Percentiles rank a stretch among this genome's conserved stretches.
Evolutionary conservation across 2,888 invertebrate species (phyloP).

Genomic region (Plebejus anna): DNA sequence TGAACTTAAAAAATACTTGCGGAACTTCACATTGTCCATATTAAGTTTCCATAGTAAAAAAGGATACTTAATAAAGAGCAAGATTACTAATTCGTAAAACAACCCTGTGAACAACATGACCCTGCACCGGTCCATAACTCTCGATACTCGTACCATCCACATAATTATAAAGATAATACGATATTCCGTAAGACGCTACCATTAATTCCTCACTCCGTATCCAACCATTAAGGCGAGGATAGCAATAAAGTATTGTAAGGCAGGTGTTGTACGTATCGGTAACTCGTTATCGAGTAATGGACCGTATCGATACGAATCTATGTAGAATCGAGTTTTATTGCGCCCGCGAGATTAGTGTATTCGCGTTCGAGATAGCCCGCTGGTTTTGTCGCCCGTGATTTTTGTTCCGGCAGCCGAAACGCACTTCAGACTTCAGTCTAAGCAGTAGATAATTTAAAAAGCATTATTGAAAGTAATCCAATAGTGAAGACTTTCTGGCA

Average conservation of each 20-base stretch:
- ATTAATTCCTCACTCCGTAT: conserved; percentile 41
- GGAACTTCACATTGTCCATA: too few species aligned
- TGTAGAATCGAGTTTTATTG: conserved; percentile 45
- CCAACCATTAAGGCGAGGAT: conserved; percentile 40
- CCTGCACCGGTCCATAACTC: background rate
- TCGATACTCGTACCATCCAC: background rate
- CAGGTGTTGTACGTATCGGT: conserved; percentile 45
- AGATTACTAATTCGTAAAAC: background rate
- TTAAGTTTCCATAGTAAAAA: background rate
- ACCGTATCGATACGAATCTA: conserved; percentile 44
- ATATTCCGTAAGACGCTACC: conserved; percentile 32
- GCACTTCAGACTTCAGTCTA: background rate
- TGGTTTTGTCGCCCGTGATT: conserved; percentile 29
- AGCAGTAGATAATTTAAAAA: too few species aligned
- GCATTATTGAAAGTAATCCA: too few species aligned
- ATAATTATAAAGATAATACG: conserved; percentile 29
- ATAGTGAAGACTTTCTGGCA: too few species aligned
- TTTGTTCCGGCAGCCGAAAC: conserved; percentile 34
- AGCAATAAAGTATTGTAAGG: conserved; percentile 42
- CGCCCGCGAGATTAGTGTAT: conserved; percentile 42
- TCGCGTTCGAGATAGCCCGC: conserved; percentile 37
- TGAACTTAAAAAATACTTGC: too few species aligned
- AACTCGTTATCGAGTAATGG: conserved; percentile 46
- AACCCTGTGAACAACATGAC: background rate
- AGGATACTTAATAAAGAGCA: background rate